Evolutionary conservation across 2,797 vertebrate species (phyloP), one percentile per base, ranked within the genome.

Genomic region (Leucoraja ocellata): DNA sequence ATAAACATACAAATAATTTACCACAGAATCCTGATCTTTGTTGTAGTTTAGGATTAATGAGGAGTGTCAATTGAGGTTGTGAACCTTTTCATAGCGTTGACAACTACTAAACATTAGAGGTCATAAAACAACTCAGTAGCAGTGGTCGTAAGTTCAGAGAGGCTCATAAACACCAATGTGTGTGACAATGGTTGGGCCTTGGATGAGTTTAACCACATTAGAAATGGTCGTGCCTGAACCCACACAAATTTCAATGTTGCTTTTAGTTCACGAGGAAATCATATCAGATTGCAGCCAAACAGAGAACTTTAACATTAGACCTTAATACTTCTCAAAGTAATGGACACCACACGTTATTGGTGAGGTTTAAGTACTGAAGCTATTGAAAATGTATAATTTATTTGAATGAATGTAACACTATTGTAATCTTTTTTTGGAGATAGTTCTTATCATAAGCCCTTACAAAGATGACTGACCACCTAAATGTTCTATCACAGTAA

Each of bases 51-150:
- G 84, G 84, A 88, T 88, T 88, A 88, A 88, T 88, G 84, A 88
- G 84, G n/a, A 68, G 84, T 88, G 84, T 88, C 84, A 88, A 88
- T 88, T 88, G 84, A 88, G 84, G 84, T 88, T 88, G 84, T 88
- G 84, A 88, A 88, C 84, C 84, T 88, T 88, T 88, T 88, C 61
- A 88, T 88, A 88, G 63, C 63, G 61, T 88, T 88, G 63, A 88
- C 84, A 88, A 88, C 28, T 88, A 68, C 84, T 21, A 88, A 88
- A 88, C 84, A 88, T 88, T 88, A 88, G 63, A 65, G 84, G 61
- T 88, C 84, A 88, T 88, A 88, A 88, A 88, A 88, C 84, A 88
- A n/a, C 84, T 88, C 84, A 88, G 61, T 23, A n/a, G 63, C 84
- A 88, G 39, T 88, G 84, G n/a, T 88, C n/a, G 84, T 88, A 68